These are phyloP conservation scores for Macrosoma leucophasiata DNA, from an alignment of 2,888 invertebrate species.

Conservation along the genomic window DNA sequence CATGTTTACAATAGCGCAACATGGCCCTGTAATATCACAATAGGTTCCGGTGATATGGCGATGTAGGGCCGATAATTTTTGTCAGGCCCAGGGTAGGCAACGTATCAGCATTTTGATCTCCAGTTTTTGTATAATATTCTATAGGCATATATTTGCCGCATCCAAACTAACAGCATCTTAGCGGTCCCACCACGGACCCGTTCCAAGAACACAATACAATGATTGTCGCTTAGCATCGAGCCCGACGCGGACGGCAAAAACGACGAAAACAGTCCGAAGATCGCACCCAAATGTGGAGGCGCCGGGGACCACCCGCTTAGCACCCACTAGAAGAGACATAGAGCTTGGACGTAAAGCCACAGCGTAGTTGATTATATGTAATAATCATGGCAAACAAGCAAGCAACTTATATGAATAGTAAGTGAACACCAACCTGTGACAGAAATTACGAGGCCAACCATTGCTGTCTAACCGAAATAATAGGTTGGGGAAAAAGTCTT, in stretches of 20 bases:
- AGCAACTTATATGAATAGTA: too few relatives aligned
- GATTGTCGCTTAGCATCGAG: constrained; percentile 63
- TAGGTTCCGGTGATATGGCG: constrained; percentile 1
- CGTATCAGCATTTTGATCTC: too few relatives aligned
- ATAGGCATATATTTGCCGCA: constrained; percentile 34
- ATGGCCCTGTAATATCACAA: too few relatives aligned
- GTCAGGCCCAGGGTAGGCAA: neutral
- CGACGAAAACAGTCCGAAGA: constrained; percentile 23
- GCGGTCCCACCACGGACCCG: constrained; percentile 34
- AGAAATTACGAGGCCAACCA: too few relatives aligned
- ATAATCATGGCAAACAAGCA: too few relatives aligned
- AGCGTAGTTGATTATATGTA: too few relatives aligned
- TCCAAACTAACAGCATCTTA: constrained; percentile 30
- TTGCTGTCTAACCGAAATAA: too few relatives aligned
- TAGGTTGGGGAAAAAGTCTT: too few relatives aligned
- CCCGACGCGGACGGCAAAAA: constrained; percentile 15
- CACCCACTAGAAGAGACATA: constrained; percentile 27
- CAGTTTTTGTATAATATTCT: too few relatives aligned
- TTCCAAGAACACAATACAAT: constrained; percentile 67
- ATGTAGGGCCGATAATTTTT: constrained; percentile 1
- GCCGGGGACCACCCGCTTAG: constrained; percentile 28
- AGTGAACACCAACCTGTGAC: too few relatives aligned
- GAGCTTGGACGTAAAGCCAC: constrained; percentile 3
- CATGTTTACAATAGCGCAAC: too few relatives aligned
- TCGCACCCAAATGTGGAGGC: constrained; percentile 36